Evolutionary conservation across 1,140 invertebrate species (phyloP).

Genomic region (Plutomurus gul): DNA sequence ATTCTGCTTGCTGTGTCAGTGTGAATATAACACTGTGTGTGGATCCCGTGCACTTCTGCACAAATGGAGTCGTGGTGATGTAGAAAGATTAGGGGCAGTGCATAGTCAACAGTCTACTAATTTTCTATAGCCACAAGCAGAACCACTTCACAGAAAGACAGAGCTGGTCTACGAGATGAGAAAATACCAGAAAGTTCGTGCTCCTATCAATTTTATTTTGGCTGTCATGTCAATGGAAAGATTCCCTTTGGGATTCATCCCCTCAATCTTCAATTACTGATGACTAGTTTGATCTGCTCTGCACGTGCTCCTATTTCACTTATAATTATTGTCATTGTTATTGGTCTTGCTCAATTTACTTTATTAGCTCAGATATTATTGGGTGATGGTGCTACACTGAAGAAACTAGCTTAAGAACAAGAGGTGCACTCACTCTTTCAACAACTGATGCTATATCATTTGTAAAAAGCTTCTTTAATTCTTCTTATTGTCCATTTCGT

Average conservation of each 20-base stretch:
- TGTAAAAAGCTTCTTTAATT: too few relatives aligned
- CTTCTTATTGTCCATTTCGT: too few relatives aligned
- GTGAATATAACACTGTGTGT: background rate
- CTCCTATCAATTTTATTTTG: slow-evolving; percentile 31
- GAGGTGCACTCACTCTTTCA: too few relatives aligned
- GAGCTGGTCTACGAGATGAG: background rate
- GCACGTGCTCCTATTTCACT: slow-evolving; percentile 35
- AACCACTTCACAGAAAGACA: background rate
- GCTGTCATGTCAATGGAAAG: background rate
- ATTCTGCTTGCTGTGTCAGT: too few relatives aligned
- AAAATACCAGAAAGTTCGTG: background rate
- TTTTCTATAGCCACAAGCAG: background rate
- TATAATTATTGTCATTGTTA: slow-evolving; percentile 34
- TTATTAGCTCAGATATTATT: slow-evolving; percentile 19
- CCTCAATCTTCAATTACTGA: slow-evolving; percentile 35
- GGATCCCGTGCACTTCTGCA: background rate
- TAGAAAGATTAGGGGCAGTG: background rate
- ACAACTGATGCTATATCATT: too few relatives aligned
- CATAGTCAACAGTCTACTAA: background rate
- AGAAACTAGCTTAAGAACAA: too few relatives aligned
- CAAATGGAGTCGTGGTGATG: background rate
- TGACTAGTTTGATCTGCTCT: slow-evolving; percentile 27
- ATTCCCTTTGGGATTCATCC: slow-evolving; percentile 18
- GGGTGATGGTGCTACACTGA: background rate
- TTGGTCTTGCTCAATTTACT: slow-evolving; percentile 23